Evolutionary conservation across 1,140 invertebrate species (phyloP), one percentile per base, ranked within the genome.

Genomic region (Panagrolaimus sp.): DNA sequence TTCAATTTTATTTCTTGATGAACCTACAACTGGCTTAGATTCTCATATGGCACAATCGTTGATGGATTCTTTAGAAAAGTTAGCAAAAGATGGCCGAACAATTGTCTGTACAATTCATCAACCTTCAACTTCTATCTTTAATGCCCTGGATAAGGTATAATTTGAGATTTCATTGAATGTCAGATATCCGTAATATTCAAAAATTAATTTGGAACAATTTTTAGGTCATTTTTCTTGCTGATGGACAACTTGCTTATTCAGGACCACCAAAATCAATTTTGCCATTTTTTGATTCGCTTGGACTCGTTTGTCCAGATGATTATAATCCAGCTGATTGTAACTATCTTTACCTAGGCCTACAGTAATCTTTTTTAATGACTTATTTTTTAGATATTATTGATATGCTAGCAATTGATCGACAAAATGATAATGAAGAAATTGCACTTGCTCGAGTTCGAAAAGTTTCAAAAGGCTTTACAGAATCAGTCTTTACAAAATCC

Each of bases 91-190:
- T 62, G 90, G 88, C 47, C 90, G 90, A 85, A 88, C 90, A 44
- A 88, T 93, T 10, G 87, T 93, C 24, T 91, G 90, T 76, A 90
- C 91, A 0, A 89, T 93, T 43, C 91, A 94, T 84, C 91, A 94
- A 78, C 91, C 91, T 0, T 90, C 90, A 8, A 92, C 91, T 6
- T 89, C 90, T 70, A 87, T 93, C 7, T 91, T 91, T 75, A 88
- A 90, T 75, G 85, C 91, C 65, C 93, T 93, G 83, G 88, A 91
- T 68, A 43, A 63, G 21, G 82, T 83, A 38, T 2, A 84, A 15
- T 6, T 85, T n/a, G n/a, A n/a, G n/a, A n/a, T n/a, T n/a, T n/a
- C n/a, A n/a, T n/a, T n/a, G n/a, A n/a, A n/a, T n/a, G n/a, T n/a
- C n/a, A 3, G 26, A 4, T 6, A 17, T 15, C 15, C 28, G 15